These are phyloP conservation scores for Lasioglossum zephyrum DNA, from an alignment of 2,888 invertebrate species.

Conservation along the genomic window DNA sequence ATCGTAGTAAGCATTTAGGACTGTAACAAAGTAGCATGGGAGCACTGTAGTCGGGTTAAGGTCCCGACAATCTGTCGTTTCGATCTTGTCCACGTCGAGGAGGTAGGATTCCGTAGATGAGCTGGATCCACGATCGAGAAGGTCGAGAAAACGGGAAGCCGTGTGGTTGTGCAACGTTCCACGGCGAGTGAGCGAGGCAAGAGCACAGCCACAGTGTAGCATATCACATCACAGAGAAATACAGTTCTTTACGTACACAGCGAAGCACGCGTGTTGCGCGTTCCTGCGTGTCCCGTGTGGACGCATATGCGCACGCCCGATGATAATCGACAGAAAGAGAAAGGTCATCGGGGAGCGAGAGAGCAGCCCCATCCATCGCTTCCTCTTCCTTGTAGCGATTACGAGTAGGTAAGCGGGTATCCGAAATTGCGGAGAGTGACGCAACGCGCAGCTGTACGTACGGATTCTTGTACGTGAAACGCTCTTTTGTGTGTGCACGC, in stretches of 20 bases:
- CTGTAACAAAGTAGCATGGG: slow-evolving; percentile 9
- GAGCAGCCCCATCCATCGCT: slow-evolving; percentile 50
- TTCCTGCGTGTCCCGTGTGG: slow-evolving; percentile 42
- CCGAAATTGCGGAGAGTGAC: slow-evolving; percentile 54
- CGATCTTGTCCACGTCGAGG: slow-evolving; percentile 11
- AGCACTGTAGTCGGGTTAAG: slow-evolving; percentile 16
- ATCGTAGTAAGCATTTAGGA: neutral
- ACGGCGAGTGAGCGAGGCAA: slow-evolving; percentile 31
- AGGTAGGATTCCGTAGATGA: slow-evolving; percentile 24
- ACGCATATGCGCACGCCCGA: slow-evolving; percentile 50
- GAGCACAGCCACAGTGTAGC: neutral
- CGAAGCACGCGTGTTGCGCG: slow-evolving; percentile 44
- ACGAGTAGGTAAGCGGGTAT: slow-evolving; percentile 53
- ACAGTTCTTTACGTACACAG: neutral
- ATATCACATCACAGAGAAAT: neutral
- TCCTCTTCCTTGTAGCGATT: slow-evolving; percentile 67
- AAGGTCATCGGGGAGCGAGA: slow-evolving; percentile 63
- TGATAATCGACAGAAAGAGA: slow-evolving; percentile 66
- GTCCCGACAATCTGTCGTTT: slow-evolving; percentile 12
- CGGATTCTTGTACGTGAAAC: slow-evolving; percentile 12
- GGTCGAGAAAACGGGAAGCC: slow-evolving; percentile 35
- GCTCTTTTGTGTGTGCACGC: neutral
- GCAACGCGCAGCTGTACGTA: slow-evolving; percentile 56
- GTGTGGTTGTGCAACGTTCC: slow-evolving; percentile 49
- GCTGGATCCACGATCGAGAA: neutral